A percentile compares a stretch with the other conserved stretches of the same genome.
Conservation (phyloP, 2,113 vertebrate genomes). For the Paralichthys olivaceus region DNA sequence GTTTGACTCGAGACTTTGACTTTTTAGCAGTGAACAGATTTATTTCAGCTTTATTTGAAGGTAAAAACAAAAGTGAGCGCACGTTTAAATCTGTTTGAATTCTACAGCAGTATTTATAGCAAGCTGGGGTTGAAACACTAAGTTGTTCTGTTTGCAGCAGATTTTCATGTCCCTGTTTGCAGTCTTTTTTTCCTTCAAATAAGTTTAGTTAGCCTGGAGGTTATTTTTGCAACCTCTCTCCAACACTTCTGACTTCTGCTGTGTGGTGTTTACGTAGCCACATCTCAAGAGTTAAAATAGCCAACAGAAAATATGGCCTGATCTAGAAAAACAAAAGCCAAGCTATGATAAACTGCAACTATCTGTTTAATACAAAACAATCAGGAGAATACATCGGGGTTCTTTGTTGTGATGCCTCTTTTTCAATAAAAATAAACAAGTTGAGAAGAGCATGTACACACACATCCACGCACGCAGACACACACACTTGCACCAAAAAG, state of each 20-base stretch:
- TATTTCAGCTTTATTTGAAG: background rate
- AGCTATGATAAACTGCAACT: conserved; percentile 12
- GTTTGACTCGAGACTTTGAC: background rate
- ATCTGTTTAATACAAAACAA: conserved; percentile 44
- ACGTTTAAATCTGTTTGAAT: background rate
- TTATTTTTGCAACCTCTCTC: background rate
- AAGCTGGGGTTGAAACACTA: background rate
- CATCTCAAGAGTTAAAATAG: background rate
- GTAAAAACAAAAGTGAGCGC: background rate
- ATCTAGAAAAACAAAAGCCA: conserved; percentile 11
- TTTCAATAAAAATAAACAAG: conserved; percentile 37
- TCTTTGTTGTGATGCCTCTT: conserved; percentile 29
- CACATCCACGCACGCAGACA: conserved; percentile 10
- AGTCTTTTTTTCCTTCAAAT: no score
- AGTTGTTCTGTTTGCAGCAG: background rate
- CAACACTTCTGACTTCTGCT: background rate
- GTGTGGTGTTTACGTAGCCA: background rate
- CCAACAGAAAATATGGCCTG: background rate
- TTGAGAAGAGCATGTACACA: conserved; percentile 5
- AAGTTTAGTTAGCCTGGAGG: background rate
- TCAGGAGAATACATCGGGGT: conserved; percentile 16
- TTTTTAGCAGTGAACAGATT: background rate
- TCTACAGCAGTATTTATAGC: background rate
- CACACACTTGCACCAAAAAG: conserved; percentile 23
- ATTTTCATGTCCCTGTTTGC: background rate